phyloP scores from a whole-genome alignment of 2,113 vertebrate genomes.

The Sphaerodactylus townsendi region DNA sequence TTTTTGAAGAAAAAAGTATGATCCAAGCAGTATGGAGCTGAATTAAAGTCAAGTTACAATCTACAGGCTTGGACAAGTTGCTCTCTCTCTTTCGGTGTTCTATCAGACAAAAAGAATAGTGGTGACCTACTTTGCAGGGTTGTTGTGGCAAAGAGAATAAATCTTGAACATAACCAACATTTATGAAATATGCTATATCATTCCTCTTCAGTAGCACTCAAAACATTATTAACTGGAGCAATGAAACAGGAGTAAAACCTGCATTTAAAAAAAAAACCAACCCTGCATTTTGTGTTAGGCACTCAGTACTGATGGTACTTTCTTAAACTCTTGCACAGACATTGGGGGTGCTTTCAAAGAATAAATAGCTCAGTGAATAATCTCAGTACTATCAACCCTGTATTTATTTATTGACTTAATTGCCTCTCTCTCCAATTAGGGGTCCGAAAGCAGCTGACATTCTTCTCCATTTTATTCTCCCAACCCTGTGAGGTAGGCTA shows the following conservation, averaged over 20 bases:
- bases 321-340: neutral
- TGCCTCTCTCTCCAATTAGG: no score
- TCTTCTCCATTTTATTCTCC: no score
- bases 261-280: no score
- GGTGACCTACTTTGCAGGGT: no score
- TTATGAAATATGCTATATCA: no score
- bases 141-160: neutral
- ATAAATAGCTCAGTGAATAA: neutral
- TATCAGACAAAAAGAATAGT: neutral
- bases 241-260: neutral
- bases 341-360: neutral
- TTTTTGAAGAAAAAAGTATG: no score
- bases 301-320: neutral
- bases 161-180: no score
- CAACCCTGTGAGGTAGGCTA: no score
- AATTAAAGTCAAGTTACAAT: neutral
- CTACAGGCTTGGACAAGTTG: neutral
- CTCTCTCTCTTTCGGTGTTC: neutral
- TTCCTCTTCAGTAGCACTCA: neutral
- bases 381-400: neutral
- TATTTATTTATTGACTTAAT: no score
- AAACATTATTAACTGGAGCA: neutral
- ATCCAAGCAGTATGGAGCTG: no score
- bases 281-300: neutral
- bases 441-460: no score